Evolutionary conservation across 2,797 vertebrate species (phyloP), one percentile per base, ranked within the genome.

Genomic region (Eurystomus glaucurus): DNA sequence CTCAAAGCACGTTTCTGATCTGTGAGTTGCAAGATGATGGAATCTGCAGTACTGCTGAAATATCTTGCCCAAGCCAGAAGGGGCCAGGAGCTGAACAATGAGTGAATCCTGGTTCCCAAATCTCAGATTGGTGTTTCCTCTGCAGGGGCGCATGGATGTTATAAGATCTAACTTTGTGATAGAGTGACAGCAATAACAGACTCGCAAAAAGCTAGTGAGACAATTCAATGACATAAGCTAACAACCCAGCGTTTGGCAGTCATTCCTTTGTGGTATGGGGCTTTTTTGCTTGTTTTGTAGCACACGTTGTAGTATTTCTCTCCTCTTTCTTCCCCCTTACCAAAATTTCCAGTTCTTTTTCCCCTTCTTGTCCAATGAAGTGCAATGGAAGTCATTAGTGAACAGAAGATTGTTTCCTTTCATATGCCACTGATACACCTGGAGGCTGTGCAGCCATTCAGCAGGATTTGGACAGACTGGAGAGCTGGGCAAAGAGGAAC

Each of bases 311-410:
- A 78, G 22, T 69, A 25, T 46, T 78, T 62, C 13, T 83, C 8
- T 50, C 16, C 16, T 4, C 11, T 14, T 23, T 43, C 21, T 57
- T 8, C 7, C 21, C 5, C 4, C 8, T 50, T 8, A 1, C 22
- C 14, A 58, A 33, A 75, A 43, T 33, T 64, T 60, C 37, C 8
- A 19, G 31, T 29, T 82, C 17, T 60, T 83, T 92, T 37, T 41
- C 3, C 11, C 11, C 22, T 60, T 81, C 33, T 28, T 90, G 20
- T 69, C 25, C 35, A 5, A 10, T 58, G 20, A 79, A 58, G 45
- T 48, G 28, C 50, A 54, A n/a, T 39, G 15, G 18, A 57, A 69
- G 25, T 74, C 25, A 33, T 15, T 69, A 71, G 16, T 28, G 6
- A 23, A 74, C 54, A 52, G 33, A 45, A 64, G 25, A 51, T 28